Evolutionary conservation across 2,888 invertebrate genomes (phyloP), one percentile per base, ranked within the genome.

Genomic region (Cheilosia impressa): DNA sequence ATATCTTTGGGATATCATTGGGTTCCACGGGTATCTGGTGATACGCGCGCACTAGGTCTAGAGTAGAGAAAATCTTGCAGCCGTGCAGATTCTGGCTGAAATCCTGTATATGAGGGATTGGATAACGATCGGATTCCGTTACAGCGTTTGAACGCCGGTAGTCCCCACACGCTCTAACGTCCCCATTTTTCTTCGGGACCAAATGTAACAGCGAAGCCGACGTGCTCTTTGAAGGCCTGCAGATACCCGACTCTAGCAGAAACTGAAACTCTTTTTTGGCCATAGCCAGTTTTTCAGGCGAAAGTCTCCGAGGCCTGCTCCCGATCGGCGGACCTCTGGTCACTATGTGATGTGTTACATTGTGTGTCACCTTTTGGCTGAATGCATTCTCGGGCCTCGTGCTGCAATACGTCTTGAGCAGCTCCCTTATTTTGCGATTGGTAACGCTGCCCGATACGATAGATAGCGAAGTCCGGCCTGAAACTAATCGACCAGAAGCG

Each of bases 181-280:
- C 17, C 3, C 60, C 50, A 17, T 52, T 27, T 15, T 34, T 19
- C 17, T 62, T 60, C 41, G 7, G 7, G 5, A 53, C 62, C 53
- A 73, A 43, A 15, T 15, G 81, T 52, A 50, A 7, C 10, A 22
- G 50, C 22, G 50, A 50, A 19, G 50, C 50, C 77, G 78, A 87
- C 15, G 55, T 47, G 24, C 87, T 87, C 24, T 81, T 87, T 9
- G 77, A 84, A 2, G 87, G 81, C n/a, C 68, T 38, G 19, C 84
- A 87, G 24, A 87, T 85, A 9, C 71, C 69, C 2, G 63, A 50
- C n/a, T 81, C 53, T 19, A 87, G 15, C 57, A 82, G 63, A 27
- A 19, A 80, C 10, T 87, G 66, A 47, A 87, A 87, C 43, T 87
- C 85, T 0, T 41, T 57, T 19, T 83, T 87, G 1, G 87, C 87